phyloP scores from a whole-genome alignment of 2,888 invertebrate species.

The Metacarcinus magister region DNA sequence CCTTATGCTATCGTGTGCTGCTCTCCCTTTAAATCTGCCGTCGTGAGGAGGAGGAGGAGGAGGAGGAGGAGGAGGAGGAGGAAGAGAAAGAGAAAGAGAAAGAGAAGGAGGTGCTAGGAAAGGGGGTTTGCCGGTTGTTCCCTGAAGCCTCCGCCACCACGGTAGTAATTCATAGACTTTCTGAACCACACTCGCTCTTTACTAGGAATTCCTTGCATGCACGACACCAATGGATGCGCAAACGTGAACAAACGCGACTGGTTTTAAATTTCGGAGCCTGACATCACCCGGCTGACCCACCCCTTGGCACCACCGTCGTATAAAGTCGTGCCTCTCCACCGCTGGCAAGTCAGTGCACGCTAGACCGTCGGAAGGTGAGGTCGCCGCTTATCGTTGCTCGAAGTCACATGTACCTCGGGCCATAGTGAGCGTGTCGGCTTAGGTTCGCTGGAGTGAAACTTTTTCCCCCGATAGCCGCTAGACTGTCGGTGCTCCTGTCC shows the following conservation, averaged over 20 bases:
- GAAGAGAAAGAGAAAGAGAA: too few species aligned
- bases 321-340: slow-evolving; percentile 44
- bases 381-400: not conserved
- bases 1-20: not conserved
- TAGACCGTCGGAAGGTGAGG: slow-evolving; percentile 27
- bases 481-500: not conserved
- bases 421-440: not conserved
- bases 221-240: not conserved
- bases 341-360: slow-evolving; percentile 65
- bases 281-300: not conserved
- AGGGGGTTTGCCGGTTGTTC: not conserved
- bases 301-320: not conserved
- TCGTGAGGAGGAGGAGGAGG: not conserved
- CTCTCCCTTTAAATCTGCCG: slow-evolving; percentile 10
- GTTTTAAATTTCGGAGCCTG: not conserved
- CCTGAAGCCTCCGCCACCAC: slow-evolving; percentile 26
- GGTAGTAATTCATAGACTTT: slow-evolving; percentile 30
- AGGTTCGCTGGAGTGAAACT: slow-evolving; percentile 19
- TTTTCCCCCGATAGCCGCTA: not conserved
- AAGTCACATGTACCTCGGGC: slow-evolving; percentile 56
- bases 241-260: not conserved
- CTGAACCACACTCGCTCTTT: slow-evolving; percentile 13
- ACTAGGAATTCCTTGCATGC: slow-evolving; percentile 53
- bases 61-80: too few species aligned
- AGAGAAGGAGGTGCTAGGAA: not conserved